Conservation (phyloP, 2,888 invertebrate species). For the Scrobipalpa costella region DNA sequence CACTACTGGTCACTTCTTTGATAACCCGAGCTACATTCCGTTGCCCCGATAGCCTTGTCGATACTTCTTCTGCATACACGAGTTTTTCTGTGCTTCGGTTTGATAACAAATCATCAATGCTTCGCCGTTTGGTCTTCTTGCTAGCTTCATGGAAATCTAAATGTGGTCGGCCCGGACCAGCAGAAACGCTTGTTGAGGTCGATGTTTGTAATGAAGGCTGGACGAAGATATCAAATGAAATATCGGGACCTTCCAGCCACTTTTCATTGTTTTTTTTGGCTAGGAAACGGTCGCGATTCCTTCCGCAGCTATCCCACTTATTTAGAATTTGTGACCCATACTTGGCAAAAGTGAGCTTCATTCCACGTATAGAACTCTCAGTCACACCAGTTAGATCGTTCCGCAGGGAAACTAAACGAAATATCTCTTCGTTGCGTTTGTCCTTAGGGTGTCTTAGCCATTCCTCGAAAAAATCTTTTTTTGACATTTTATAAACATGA, state of each 20-base stretch:
- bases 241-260: not conserved
- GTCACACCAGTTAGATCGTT: not conserved
- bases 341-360: not conserved
- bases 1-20: not conserved
- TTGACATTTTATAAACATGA: not conserved
- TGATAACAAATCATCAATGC: not conserved
- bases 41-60: not conserved
- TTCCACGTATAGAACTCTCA: not conserved
- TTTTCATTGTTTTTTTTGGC: not conserved
- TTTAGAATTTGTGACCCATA: not conserved
- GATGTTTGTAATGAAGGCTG: not conserved
- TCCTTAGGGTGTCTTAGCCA: not conserved
- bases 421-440: not conserved
- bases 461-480: not conserved
- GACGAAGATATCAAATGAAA: not conserved
- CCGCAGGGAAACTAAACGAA: not conserved
- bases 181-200: not conserved
- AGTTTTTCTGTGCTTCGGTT: not conserved
- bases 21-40: not conserved
- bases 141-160: not conserved
- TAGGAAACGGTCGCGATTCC: not conserved
- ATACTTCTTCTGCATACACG: not conserved
- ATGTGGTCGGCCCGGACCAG: not conserved
- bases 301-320: not conserved
- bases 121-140: not conserved